Evolutionary conservation across 2,888 invertebrate genomes (phyloP), one percentile per base, ranked within the genome.

Genomic region (Prosopocoilus inquinatus): DNA sequence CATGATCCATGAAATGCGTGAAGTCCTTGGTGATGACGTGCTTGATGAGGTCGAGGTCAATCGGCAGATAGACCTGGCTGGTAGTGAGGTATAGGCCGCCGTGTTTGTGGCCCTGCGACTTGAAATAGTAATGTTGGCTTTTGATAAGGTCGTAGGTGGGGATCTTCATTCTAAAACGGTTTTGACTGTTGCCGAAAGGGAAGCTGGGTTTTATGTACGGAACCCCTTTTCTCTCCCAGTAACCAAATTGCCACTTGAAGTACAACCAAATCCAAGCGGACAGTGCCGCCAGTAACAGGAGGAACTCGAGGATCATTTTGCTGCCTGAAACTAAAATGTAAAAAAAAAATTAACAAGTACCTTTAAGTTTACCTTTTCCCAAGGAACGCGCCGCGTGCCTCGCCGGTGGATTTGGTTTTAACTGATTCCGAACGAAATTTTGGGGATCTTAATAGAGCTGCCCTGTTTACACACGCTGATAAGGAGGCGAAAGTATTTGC

Each of bases 1-100:
- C 85, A 38, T 84, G 81, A 53, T 85, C 83, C 67, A 81, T 80
- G 56, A 86, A 86, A 65, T 81, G 73, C 2, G 72, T 73, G 57
- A 84, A 86, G 62, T 85, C 84, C 58, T 79, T 81, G 35, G 80
- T 79, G 63, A 85, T 65, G 15, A 86, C 72, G 39, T 77, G 75
- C 46, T 65, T 65, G 20, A 65, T 44, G 11, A 57, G 60, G 28
- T 57, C 62, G 7, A 53, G 56, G 41, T 59, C 56, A 8, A 62
- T 49, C 9, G 50, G 35, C n/a, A 62, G 9, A 33, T 58, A 58
- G 28, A 46, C 2, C 5, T 61, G 60, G 3, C 38, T 62, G n/a
- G 79, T 75, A 59, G 85, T 82, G 12, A 64, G 50, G 55, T 65
- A 73, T 2, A 67, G 45, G 0, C 73, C 73, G 2, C 64, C 67